These are phyloP conservation scores for Eupithecia abbreviata DNA, from an alignment of 2,888 invertebrate species.

Conservation along the genomic window DNA sequence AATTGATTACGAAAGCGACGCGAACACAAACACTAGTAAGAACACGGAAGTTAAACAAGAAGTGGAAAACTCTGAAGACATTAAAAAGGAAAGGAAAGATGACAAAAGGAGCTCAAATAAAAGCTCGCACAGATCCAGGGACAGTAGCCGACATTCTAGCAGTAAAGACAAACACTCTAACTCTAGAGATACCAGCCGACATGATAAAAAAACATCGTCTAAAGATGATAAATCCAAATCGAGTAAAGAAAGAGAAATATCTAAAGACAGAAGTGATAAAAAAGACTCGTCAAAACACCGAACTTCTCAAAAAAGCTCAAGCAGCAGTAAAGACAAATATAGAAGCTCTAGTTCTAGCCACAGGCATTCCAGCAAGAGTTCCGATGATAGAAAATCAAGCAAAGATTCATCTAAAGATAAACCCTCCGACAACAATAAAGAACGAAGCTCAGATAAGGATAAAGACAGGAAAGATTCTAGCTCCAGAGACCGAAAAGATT, in stretches of 20 bases:
- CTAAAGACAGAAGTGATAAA: conserved; percentile 67
- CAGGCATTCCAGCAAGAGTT: conserved; percentile 66
- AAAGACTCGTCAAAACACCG: conserved; percentile 75
- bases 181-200: conserved; percentile 68
- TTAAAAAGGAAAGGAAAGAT: conserved; percentile 67
- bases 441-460: conserved; percentile 62
- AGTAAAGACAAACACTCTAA: conserved; percentile 75
- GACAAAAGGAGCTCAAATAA: conserved; percentile 68
- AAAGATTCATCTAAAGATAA: conserved; percentile 63
- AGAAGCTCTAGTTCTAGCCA: conserved; percentile 68
- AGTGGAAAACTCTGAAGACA: conserved; percentile 66
- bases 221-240: conserved; percentile 71
- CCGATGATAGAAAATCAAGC: conserved; percentile 65
- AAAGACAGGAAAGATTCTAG: conserved; percentile 70
- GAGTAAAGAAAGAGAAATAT: conserved; percentile 66
- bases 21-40: conserved; percentile 66
- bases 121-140: conserved; percentile 73
- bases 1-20: conserved; percentile 79
- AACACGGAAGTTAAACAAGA: conserved; percentile 69
- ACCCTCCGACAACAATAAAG: conserved; percentile 45
- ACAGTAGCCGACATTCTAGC: conserved; percentile 71
- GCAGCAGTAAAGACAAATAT: conserved; percentile 61
- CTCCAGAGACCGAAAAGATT: conserved; percentile 58
- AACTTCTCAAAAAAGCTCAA: conserved; percentile 71
- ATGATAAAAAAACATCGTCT: conserved; percentile 68